Base-by-base conservation (phyloP, 2,797 vertebrate genomes). In the Pteropus rufus region DNA sequence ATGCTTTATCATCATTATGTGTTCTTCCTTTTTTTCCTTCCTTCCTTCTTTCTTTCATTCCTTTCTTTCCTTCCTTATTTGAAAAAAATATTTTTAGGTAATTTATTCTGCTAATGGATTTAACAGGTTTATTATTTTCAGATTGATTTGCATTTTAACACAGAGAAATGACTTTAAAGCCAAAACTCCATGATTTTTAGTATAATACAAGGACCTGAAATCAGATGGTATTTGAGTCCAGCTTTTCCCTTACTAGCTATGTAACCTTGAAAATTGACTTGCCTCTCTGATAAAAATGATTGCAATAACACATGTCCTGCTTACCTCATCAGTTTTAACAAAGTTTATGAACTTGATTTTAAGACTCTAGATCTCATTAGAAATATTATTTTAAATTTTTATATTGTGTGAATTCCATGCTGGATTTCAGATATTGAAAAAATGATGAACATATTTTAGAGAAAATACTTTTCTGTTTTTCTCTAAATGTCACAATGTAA, bases 311-410 rank as follows among this genome's bases (percentile, higher is more conserved):
- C 6, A 36, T 70, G 8, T 3, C 8, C 18, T 76, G 4, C 4
- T 23, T 76, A 44, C 26, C 0, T 49, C 3, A 82, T 62, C 31
- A 44, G 39, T 65, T 92, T 83, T 70, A n/a, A 93, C 89, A 82
- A 52, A 62, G 12, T 21, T 34, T 79, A 14, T 81, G 7, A 65
- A 84, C 60, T 72, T 3, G 85, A 82, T 67, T 80, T 90, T 62
- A 87, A 52, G 39, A 67, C 44, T 91, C 26, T 69, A 86, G 54
- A 31, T 82, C n/a, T 73, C 18, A 36, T 5, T 5, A 79, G 31
- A 81, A 92, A 52, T 73, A 58, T 72, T 58, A 77, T 90, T 89
- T 64, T 58, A 36, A 73, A 67, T 58, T 75, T 79, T 73, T 73
- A 58, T 76, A 10, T n/a, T 60, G 21, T 46, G 24, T 2, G 87